Evolutionary conservation across 1,140 invertebrate species (phyloP).

Genomic region (Steinernema khuongi): DNA sequence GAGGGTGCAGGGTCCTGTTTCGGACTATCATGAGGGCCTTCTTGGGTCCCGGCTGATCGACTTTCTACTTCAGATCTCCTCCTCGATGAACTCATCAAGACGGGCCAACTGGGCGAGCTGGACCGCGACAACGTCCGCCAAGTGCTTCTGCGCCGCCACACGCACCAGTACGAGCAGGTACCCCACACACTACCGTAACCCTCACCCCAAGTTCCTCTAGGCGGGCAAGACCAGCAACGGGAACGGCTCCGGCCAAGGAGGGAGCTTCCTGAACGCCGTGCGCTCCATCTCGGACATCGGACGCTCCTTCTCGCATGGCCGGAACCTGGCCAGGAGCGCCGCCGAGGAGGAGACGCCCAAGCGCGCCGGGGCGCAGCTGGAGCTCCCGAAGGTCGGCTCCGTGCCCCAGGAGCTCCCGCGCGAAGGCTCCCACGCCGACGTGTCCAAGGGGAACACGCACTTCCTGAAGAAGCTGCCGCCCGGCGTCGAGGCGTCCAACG

Average conservation of each 20-base stretch:
- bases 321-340: constrained; percentile 67
- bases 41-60: not conserved
- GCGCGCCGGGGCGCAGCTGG: constrained; percentile 40
- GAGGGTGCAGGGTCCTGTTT: too few species aligned
- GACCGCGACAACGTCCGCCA: constrained; percentile 77
- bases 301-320: constrained; percentile 84
- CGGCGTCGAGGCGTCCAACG: constrained; percentile 91
- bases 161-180: constrained; percentile 80
- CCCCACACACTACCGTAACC: constrained; percentile 60
- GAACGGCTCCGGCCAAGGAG: constrained; percentile 57
- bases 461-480: constrained; percentile 96
- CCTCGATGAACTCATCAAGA: constrained; percentile 81
- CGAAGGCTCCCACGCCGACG: constrained; percentile 56
- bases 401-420: constrained; percentile 50
- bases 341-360: constrained; percentile 18
- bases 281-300: constrained; percentile 92
- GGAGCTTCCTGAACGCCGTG: constrained; percentile 82
- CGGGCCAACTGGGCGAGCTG: constrained; percentile 70
- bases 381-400: constrained; percentile 52
- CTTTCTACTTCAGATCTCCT: constrained; percentile 69
- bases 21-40: too few species aligned
- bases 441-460: constrained; percentile 73
- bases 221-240: constrained; percentile 20
- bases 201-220: constrained; percentile 19
- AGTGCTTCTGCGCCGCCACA: constrained; percentile 78